Conservation (phyloP, 2,113 vertebrate genomes). For the Pelecanoides urinatrix region DNA sequence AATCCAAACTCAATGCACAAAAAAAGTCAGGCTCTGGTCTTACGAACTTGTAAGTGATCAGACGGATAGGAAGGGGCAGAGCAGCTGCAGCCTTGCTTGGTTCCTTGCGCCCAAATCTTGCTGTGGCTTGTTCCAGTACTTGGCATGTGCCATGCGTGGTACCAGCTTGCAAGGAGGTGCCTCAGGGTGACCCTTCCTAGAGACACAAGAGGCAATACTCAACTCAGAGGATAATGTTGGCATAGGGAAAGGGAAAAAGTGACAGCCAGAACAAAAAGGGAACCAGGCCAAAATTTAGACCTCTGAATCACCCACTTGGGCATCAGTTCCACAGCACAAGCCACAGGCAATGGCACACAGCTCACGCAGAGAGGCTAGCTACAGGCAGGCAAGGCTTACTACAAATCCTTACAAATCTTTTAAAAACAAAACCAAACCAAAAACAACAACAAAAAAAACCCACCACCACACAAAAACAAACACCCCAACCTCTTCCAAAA, state of each 20-base stretch:
- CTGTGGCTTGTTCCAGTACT: background rate
- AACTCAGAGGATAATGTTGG: background rate
- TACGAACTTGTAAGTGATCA: background rate
- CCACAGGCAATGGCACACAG: background rate
- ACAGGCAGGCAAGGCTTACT: background rate
- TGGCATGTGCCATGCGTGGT: fast-evolving
- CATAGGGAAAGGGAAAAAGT: background rate
- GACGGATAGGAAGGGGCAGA: background rate
- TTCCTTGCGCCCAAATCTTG: background rate
- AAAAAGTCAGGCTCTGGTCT: background rate
- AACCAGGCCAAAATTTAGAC: background rate
- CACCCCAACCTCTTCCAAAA: background rate
- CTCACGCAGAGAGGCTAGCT: background rate
- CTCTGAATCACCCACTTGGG: background rate
- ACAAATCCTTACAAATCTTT: background rate
- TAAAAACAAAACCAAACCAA: background rate
- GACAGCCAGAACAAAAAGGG: background rate
- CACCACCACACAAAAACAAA: background rate
- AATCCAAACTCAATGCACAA: background rate
- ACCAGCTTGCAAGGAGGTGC: background rate
- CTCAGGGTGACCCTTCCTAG: background rate
- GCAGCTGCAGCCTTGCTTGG: background rate
- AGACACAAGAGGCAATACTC: fast-evolving
- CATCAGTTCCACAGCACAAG: background rate
- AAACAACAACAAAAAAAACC: background rate